Conservation (phyloP, 2,113 vertebrate genomes). For the Rynchops niger region DNA sequence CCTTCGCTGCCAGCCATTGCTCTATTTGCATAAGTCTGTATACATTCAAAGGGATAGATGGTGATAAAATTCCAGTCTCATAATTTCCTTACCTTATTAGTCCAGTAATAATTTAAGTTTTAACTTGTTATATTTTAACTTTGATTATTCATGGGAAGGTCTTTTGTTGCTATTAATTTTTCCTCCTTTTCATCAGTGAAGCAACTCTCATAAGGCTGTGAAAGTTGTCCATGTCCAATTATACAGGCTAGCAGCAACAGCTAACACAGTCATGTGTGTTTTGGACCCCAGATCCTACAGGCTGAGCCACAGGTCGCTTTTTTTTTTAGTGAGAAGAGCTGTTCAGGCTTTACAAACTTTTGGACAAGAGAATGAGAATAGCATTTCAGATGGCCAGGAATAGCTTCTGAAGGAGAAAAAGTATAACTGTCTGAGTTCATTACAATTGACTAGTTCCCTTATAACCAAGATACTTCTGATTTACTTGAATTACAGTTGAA, state of each 20-base stretch:
- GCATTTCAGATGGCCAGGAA: neutral
- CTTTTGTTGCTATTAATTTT: neutral
- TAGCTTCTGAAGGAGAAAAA: neutral
- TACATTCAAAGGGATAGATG: neutral
- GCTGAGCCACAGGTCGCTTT: neutral
- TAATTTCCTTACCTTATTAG: neutral
- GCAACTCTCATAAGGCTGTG: neutral
- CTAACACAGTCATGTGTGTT: fast-evolving
- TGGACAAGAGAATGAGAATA: neutral
- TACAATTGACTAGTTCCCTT: neutral
- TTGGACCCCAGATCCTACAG: neutral
- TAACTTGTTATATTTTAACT: neutral
- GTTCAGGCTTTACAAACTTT: neutral
- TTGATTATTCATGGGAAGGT: neutral
- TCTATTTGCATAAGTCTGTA: neutral
- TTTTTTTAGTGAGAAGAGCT: neutral
- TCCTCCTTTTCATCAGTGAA: neutral
- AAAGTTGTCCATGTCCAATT: neutral
- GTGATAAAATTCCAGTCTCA: neutral
- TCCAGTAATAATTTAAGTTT: neutral
- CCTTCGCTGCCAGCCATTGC: neutral
- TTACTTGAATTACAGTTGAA: neutral
- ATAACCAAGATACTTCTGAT: neutral
- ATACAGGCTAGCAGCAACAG: neutral
- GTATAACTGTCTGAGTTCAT: neutral